A percentile compares a stretch with the other conserved stretches of the same genome.
Evolutionary conservation across 1,140 invertebrate species (phyloP).

Genomic region (Halyomorpha halys): DNA sequence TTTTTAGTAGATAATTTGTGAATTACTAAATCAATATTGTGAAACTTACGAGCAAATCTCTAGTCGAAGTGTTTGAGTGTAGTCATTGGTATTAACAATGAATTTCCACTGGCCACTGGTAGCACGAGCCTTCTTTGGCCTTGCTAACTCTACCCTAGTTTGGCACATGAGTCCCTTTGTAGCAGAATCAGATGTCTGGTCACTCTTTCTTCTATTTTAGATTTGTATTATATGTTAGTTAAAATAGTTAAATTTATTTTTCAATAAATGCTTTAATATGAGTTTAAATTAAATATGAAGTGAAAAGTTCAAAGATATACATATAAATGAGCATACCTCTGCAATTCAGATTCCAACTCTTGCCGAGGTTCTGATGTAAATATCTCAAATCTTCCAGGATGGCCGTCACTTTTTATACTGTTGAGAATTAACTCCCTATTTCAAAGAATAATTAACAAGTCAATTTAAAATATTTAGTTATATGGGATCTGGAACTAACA

Average conservation of each 20-base stretch:
- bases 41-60: constrained; percentile 65
- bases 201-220: constrained; percentile 6
- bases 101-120: constrained; percentile 76
- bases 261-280: neutral
- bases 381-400: constrained; percentile 11
- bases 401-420: constrained; percentile 44
- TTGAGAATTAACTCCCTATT: constrained; percentile 61
- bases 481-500: too few species aligned
- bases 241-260: neutral
- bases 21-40: neutral
- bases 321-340: constrained; percentile 13
- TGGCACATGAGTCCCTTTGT: constrained; percentile 68
- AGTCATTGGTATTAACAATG: constrained; percentile 75
- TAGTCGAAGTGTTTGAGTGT: constrained; percentile 70
- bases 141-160: constrained; percentile 70
- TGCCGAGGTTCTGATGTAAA: constrained; percentile 38
- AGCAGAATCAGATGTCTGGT: constrained; percentile 31
- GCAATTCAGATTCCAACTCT: constrained; percentile 37
- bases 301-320: neutral
- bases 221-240: too few species aligned
- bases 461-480: too few species aligned
- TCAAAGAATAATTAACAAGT: constrained; percentile 22
- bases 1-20: too few species aligned
- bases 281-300: too few species aligned
- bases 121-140: constrained; percentile 68